Percentiles rank a stretch among this genome's conserved stretches.
Evolutionary conservation across 2,797 vertebrate species (phyloP).

Genomic region (Tarsius wallacei): DNA sequence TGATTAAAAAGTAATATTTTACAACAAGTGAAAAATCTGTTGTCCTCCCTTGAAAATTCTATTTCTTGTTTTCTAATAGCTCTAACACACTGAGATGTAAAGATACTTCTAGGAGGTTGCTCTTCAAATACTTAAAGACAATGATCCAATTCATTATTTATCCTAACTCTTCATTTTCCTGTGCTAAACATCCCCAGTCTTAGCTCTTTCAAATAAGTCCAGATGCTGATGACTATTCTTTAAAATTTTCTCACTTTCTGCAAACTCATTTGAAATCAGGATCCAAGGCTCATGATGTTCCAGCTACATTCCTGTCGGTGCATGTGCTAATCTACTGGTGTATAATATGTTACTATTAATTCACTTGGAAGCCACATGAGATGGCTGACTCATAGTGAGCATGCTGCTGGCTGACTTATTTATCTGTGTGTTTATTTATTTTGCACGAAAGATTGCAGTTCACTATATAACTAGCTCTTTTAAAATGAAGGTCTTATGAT

Average conservation of each 20-base stretch:
- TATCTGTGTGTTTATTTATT: not conserved
- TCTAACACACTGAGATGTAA: not conserved
- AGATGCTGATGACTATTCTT: not conserved
- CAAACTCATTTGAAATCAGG: not conserved
- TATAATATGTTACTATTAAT: not conserved
- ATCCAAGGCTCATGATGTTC: not conserved
- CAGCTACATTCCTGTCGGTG: not conserved
- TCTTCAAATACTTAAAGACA: not conserved
- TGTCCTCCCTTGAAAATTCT: not conserved
- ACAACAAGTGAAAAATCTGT: not conserved
- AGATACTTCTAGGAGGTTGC: not conserved
- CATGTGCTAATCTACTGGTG: not conserved
- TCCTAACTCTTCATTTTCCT: not conserved
- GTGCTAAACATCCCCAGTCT: not conserved
- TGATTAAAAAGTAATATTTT: not conserved
- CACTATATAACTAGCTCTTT: not conserved
- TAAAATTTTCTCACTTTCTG: not conserved
- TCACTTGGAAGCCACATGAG: not conserved
- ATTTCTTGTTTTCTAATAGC: not conserved
- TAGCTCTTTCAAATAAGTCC: not conserved
- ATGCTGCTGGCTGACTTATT: not conserved
- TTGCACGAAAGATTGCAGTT: not conserved
- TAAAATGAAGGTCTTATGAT: no score
- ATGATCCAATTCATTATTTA: not conserved
- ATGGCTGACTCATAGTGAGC: not conserved